Evolutionary conservation across 2,113 vertebrate genomes (phyloP).

Genomic region (Corvus moneduloides): DNA sequence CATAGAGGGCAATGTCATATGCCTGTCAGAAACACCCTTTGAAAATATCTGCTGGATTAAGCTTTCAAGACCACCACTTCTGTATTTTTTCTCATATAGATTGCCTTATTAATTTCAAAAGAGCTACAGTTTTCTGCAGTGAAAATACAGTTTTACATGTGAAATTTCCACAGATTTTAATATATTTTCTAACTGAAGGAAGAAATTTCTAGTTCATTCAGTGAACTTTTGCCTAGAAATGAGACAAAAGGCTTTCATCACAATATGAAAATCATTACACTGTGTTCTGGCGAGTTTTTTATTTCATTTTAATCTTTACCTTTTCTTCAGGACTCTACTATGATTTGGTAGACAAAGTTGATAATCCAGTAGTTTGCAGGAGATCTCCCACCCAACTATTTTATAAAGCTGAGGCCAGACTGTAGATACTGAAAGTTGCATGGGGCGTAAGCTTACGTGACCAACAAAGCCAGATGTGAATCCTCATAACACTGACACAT

Average conservation of each 20-base stretch:
- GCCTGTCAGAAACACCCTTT: background rate
- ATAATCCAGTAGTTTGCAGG: background rate
- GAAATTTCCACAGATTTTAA: background rate
- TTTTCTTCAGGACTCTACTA: background rate
- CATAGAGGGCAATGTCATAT: background rate
- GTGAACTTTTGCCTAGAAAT: background rate
- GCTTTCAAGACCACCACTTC: background rate
- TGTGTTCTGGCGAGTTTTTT: background rate
- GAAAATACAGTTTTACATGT: background rate
- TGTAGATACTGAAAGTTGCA: background rate
- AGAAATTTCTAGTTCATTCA: background rate
- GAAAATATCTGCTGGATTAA: background rate
- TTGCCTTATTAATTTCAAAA: background rate
- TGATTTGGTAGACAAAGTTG: background rate
- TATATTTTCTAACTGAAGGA: background rate
- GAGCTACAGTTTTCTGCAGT: background rate
- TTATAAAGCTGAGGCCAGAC: background rate
- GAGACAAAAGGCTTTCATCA: background rate
- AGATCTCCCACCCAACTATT: background rate
- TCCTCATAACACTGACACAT: constrained; percentile 68
- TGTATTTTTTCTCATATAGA: background rate
- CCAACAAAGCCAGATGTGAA: constrained; percentile 57
- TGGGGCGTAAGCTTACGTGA: constrained; percentile 33
- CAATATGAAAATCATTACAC: background rate
- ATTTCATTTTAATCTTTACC: background rate